A percentile compares a stretch with the other conserved stretches of the same genome.
These are phyloP conservation scores for Zaprionus bogoriensis DNA, from an alignment of 2,888 invertebrate species.

Conservation along the genomic window DNA sequence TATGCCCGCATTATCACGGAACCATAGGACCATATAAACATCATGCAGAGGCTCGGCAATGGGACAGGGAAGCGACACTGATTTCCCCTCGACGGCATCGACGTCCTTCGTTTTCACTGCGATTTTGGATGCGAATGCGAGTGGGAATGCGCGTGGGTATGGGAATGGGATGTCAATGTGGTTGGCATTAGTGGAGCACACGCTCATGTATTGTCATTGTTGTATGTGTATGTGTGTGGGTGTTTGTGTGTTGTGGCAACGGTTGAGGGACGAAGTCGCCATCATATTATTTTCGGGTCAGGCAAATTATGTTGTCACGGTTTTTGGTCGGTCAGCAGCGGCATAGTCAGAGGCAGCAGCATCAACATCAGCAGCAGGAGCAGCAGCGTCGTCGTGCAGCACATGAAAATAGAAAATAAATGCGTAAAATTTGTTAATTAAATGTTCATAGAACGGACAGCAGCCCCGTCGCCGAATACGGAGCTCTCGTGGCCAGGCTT, in stretches of 20 bases:
- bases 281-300: constrained; percentile 47
- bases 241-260: constrained; percentile 18
- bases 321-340: constrained; percentile 59
- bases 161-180: too few relatives aligned
- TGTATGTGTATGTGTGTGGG: background rate
- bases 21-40: constrained; percentile 96
- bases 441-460: constrained; percentile 45
- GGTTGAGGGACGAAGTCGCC: constrained; percentile 19
- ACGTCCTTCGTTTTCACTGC: constrained; percentile 90
- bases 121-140: constrained; percentile 37
- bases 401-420: constrained; percentile 76
- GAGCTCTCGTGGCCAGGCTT: constrained; percentile 28
- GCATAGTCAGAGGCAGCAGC: background rate
- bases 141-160: constrained; percentile 16
- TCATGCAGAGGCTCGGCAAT: constrained; percentile 92
- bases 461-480: background rate
- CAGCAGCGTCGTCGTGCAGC: constrained; percentile 3
- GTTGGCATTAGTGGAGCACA: constrained; percentile 32
- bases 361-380: too few relatives aligned
- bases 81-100: constrained; percentile 94
- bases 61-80: constrained; percentile 93
- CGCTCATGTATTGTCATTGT: background rate
- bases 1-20: constrained; percentile 92
- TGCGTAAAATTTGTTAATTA: constrained; percentile 78
- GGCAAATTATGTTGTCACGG: constrained; percentile 69